Evolutionary conservation across 1,140 invertebrate species (phyloP).

Genomic region (Drosophila santomea): DNA sequence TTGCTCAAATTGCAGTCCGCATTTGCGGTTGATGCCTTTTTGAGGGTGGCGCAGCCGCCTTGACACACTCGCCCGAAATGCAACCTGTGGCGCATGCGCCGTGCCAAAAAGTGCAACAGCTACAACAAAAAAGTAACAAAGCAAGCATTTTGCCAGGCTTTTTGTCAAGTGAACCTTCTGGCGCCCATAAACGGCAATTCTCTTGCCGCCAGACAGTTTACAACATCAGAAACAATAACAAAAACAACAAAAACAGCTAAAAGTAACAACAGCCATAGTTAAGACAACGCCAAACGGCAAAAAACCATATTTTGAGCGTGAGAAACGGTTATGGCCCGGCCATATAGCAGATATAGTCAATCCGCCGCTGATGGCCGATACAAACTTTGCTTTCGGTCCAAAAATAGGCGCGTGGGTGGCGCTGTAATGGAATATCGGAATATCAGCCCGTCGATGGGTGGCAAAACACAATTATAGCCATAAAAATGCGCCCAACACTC

Average conservation of each 20-base stretch:
- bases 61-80: slow-evolving; percentile 79
- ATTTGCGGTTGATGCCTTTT: slow-evolving; percentile 44
- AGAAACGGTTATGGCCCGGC: slow-evolving; percentile 69
- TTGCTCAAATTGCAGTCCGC: slow-evolving; percentile 37
- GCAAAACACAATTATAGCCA: slow-evolving; percentile 38
- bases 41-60: slow-evolving; percentile 46
- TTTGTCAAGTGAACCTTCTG: slow-evolving; percentile 65
- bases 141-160: slow-evolving; percentile 26
- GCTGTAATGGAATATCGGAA: slow-evolving; percentile 56
- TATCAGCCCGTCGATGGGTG: slow-evolving; percentile 41
- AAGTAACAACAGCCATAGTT: slow-evolving; percentile 22
- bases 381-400: slow-evolving; percentile 59
- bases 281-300: slow-evolving; percentile 44
- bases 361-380: slow-evolving; percentile 45
- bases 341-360: slow-evolving; percentile 34
- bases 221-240: slow-evolving; percentile 27
- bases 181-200: slow-evolving; percentile 74
- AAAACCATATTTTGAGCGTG: slow-evolving; percentile 77
- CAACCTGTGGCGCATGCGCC: slow-evolving; percentile 73
- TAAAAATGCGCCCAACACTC: slow-evolving; percentile 37
- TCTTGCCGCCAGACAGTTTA: slow-evolving; percentile 60
- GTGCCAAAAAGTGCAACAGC: slow-evolving; percentile 41
- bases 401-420: slow-evolving; percentile 59
- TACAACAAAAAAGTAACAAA: slow-evolving; percentile 5
- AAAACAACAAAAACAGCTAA: neutral